Evolutionary conservation across 2,888 invertebrate species (phyloP).

Genomic region (Nomada goodeniana): DNA sequence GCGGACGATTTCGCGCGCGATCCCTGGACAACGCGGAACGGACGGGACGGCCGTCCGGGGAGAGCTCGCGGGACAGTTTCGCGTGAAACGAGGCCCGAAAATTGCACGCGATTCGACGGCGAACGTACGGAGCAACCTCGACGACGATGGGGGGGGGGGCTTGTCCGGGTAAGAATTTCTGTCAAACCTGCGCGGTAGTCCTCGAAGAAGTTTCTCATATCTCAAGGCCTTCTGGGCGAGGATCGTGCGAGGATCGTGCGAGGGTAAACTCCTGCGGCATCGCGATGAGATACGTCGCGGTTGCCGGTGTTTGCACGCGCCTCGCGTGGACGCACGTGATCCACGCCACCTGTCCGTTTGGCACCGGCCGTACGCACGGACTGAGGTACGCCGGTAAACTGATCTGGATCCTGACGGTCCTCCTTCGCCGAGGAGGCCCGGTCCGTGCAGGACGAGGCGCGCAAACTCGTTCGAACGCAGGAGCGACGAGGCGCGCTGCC

Average conservation of each 20-base stretch:
- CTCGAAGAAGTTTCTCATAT: conserved; percentile 61
- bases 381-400: conserved; percentile 81
- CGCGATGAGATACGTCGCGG: neutral
- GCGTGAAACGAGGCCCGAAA: no score
- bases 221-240: conserved; percentile 26
- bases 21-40: no score
- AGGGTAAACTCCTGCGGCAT: conserved; percentile 23
- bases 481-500: conserved; percentile 25
- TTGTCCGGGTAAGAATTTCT: conserved; percentile 4
- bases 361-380: conserved; percentile 73
- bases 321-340: conserved; percentile 73
- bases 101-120: neutral
- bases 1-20: no score
- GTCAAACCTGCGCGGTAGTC: conserved; percentile 60
- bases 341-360: conserved; percentile 49
- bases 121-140: neutral
- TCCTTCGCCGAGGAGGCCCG: conserved; percentile 68
- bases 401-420: conserved; percentile 80
- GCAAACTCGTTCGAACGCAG: conserved; percentile 70
- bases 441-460: conserved; percentile 73
- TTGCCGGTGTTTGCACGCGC: neutral
- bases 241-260: conserved; percentile 4
- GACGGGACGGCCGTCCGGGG: no score
- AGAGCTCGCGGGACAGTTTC: neutral
- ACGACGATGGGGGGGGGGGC: no score